Conservation (phyloP, 1,140 invertebrate genomes). For the Colletes latitarsis region DNA sequence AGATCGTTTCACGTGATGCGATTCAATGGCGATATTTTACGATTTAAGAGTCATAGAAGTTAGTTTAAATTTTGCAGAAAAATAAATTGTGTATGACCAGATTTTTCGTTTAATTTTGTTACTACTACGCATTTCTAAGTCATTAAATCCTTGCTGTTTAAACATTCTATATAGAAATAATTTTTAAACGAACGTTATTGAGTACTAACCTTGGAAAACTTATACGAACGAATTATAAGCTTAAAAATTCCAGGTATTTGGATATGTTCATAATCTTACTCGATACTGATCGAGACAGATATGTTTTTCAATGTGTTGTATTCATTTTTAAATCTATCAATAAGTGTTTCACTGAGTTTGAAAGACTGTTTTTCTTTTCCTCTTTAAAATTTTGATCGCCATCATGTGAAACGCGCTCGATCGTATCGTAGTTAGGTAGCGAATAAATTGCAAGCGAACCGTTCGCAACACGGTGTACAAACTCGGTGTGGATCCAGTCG, state of each 20-base stretch:
- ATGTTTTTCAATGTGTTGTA: background rate
- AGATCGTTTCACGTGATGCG: conserved; percentile 27
- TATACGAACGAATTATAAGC: background rate
- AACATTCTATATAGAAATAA: background rate
- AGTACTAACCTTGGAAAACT: no score
- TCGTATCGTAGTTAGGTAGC: background rate
- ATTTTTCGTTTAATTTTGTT: no score
- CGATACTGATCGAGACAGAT: background rate
- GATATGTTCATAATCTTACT: conserved; percentile 1
- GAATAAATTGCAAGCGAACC: background rate
- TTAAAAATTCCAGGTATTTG: background rate
- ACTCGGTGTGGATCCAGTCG: background rate
- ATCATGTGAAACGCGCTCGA: conserved; percentile 23
- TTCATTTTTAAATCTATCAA: background rate
- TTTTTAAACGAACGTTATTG: no score
- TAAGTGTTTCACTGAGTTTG: background rate
- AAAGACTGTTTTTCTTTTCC: background rate
- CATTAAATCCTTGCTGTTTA: no score
- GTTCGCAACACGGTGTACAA: background rate
- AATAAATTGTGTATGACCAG: no score
- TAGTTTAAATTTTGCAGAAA: no score
- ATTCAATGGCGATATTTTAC: no score
- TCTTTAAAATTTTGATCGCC: background rate
- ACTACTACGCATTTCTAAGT: no score
- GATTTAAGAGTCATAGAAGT: no score